Percentiles rank a stretch among this genome's conserved stretches.
Conservation (phyloP, 1,140 invertebrate genomes). For the Hyposmocoma kahamanoa region DNA sequence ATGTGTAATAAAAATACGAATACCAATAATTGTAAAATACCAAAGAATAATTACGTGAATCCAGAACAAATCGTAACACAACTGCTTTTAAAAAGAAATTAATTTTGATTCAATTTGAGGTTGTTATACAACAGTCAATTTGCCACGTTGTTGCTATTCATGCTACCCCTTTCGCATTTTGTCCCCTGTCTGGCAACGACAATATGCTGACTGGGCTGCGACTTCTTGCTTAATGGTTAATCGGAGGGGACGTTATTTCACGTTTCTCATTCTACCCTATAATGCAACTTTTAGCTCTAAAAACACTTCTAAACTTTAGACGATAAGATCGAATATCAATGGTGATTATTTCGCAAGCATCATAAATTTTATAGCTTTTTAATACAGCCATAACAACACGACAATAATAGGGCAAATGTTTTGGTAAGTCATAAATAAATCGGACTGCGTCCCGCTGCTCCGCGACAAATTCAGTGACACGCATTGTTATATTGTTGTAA, state of each 20-base stretch:
- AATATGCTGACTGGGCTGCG: slow-evolving; percentile 63
- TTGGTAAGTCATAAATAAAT: slow-evolving; percentile 71
- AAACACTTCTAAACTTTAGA: slow-evolving; percentile 9
- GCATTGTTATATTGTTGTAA: slow-evolving; percentile 12
- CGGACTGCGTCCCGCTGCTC: slow-evolving; percentile 42
- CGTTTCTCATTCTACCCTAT: slow-evolving; percentile 57
- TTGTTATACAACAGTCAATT: slow-evolving; percentile 57
- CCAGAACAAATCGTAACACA: no score
- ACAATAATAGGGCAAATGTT: slow-evolving; percentile 72
- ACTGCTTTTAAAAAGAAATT: slow-evolving; percentile 15
- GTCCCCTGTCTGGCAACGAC: slow-evolving; percentile 30
- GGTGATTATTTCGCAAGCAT: slow-evolving; percentile 40
- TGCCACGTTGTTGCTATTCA: slow-evolving; percentile 46
- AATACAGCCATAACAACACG: slow-evolving; percentile 69
- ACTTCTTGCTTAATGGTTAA: slow-evolving; percentile 58
- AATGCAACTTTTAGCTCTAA: not conserved
- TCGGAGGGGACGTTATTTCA: slow-evolving; percentile 51
- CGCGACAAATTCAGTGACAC: slow-evolving; percentile 34
- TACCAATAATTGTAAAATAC: no score
- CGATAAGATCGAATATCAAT: slow-evolving; percentile 14
- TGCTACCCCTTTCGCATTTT: slow-evolving; percentile 39
- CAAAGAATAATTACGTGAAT: no score
- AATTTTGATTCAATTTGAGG: slow-evolving; percentile 38
- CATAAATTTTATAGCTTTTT: slow-evolving; percentile 71
- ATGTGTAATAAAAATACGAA: no score